phyloP scores from a whole-genome alignment of 92 coral and sea anemone genomes.

The Umimayanthus chanpuru region DNA sequence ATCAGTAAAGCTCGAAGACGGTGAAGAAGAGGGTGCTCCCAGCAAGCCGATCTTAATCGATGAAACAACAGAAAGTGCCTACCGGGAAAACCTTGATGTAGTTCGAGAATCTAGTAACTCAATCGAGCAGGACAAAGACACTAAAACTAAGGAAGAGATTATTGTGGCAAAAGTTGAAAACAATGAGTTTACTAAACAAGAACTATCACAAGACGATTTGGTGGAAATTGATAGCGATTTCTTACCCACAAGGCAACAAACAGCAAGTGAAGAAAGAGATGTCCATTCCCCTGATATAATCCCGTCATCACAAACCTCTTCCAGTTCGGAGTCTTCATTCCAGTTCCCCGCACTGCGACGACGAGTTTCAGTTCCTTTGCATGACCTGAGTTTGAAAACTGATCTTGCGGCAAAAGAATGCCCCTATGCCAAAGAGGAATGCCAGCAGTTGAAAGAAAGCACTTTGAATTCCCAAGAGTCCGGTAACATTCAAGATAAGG shows the following conservation, averaged over 20 bases:
- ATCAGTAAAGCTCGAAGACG: background rate
- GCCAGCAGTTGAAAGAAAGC: background rate
- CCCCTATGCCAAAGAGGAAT: background rate
- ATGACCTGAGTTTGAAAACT: slow-evolving; percentile 13
- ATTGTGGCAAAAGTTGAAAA: background rate
- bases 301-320: slow-evolving; percentile 83
- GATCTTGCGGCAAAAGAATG: background rate
- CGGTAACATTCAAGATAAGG: background rate
- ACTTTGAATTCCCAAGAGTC: background rate
- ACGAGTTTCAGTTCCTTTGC: slow-evolving; percentile 53
- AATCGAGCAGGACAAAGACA: background rate
- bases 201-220: background rate
- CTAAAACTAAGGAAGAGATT: background rate
- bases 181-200: background rate
- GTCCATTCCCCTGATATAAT: slow-evolving; percentile 87
- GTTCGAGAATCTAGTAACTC: background rate
- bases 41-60: background rate
- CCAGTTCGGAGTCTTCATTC: slow-evolving; percentile 66
- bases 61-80: background rate
- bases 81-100: background rate
- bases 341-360: slow-evolving; percentile 72
- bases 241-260: slow-evolving; percentile 1
- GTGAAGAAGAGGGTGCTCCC: background rate
- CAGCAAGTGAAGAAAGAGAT: slow-evolving; percentile 2
- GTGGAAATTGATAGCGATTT: background rate